Conservation (phyloP, 1,140 invertebrate species). For the Bombyx mandarina region DNA sequence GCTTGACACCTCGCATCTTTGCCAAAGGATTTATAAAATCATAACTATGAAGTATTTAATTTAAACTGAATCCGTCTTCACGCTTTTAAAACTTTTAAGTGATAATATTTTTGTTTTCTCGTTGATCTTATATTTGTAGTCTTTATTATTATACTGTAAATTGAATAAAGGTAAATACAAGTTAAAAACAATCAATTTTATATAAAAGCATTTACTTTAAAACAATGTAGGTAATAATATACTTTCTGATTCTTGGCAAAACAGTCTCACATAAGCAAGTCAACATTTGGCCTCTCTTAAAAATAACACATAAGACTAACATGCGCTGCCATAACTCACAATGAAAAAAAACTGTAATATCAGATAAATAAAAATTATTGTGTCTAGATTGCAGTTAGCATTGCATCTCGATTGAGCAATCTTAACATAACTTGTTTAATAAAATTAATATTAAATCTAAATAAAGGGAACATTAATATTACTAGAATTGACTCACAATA, state of each 20-base stretch:
- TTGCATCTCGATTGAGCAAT: constrained; percentile 65
- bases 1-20: too few species aligned
- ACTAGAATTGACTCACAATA: constrained; percentile 69
- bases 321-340: constrained; percentile 68
- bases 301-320: constrained; percentile 66
- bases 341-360: constrained; percentile 60
- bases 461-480: constrained; percentile 61
- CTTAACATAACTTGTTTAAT: constrained; percentile 53
- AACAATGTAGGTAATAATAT: constrained; percentile 71
- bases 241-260: constrained; percentile 71
- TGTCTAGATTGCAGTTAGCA: constrained; percentile 56
- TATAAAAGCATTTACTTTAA: constrained; percentile 72
- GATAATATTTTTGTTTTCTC: too few species aligned
- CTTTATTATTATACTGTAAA: too few species aligned
- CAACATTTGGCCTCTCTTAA: constrained; percentile 71
- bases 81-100: too few species aligned
- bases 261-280: constrained; percentile 71
- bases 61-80: too few species aligned
- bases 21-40: too few species aligned
- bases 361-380: constrained; percentile 61
- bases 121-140: neutral
- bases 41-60: too few species aligned
- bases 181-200: constrained; percentile 22
- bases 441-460: constrained; percentile 62
- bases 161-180: too few species aligned